Percentiles rank a stretch among this genome's conserved stretches.
Evolutionary conservation across 2,113 vertebrate species (phyloP).

Genomic region (Fregetta grallaria): DNA sequence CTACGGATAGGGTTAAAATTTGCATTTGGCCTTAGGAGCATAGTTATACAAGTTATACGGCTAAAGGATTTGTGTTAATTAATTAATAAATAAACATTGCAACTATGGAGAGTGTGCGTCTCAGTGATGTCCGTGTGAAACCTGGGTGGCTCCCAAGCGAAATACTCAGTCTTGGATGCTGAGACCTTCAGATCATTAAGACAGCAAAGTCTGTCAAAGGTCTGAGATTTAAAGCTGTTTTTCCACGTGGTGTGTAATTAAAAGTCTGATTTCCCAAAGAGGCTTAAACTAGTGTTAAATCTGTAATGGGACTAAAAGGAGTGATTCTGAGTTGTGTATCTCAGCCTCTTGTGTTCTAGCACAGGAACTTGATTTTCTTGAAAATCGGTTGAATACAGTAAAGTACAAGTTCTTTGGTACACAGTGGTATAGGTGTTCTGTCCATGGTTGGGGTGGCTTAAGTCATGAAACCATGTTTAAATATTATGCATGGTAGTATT

Average conservation of each 20-base stretch:
- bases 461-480: background rate
- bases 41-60: fast-evolving
- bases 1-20: fast-evolving
- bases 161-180: background rate
- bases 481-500: background rate
- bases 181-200: background rate
- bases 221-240: background rate
- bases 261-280: background rate
- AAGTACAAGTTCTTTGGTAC: background rate
- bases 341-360: background rate
- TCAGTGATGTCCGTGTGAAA: background rate
- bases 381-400: background rate
- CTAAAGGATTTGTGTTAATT: background rate
- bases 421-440: background rate
- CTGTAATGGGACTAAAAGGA: background rate
- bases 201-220: background rate
- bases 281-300: background rate
- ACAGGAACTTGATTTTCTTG: background rate
- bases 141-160: background rate
- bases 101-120: fast-evolving
- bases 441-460: background rate
- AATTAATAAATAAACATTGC: background rate
- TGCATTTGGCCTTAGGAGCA: background rate
- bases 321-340: background rate
- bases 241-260: background rate